phyloP scores from a whole-genome alignment of 2,113 vertebrate genomes.

The Pithys albifrons region DNA sequence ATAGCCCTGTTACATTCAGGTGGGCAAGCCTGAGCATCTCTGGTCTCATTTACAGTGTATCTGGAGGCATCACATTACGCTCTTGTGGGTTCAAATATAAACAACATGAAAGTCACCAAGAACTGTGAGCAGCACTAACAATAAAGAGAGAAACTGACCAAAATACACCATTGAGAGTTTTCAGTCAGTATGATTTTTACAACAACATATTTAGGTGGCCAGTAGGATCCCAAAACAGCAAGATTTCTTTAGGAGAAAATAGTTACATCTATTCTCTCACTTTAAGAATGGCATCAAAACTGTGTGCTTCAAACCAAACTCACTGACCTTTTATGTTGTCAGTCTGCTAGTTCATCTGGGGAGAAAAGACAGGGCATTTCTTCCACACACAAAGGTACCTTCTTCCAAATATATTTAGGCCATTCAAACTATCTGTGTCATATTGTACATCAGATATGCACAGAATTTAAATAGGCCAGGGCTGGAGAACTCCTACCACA shows the following conservation, averaged over 20 bases:
- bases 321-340: neutral
- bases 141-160: neutral
- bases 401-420: neutral
- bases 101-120: neutral
- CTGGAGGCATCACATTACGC: neutral
- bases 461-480: neutral
- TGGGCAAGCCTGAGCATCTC: neutral
- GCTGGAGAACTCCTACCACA: neutral
- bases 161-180: neutral
- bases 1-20: neutral
- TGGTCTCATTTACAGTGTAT: neutral
- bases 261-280: neutral
- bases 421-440: neutral
- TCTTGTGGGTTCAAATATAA: neutral
- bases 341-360: neutral
- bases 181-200: neutral
- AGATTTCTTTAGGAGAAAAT: neutral
- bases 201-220: neutral
- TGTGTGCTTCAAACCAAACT: neutral
- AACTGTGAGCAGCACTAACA: neutral
- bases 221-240: neutral
- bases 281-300: neutral
- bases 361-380: neutral
- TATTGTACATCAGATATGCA: neutral
- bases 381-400: neutral